phyloP scores from a whole-genome alignment of 2,113 vertebrate species.

The Tretioscincus oriximinensis region DNA sequence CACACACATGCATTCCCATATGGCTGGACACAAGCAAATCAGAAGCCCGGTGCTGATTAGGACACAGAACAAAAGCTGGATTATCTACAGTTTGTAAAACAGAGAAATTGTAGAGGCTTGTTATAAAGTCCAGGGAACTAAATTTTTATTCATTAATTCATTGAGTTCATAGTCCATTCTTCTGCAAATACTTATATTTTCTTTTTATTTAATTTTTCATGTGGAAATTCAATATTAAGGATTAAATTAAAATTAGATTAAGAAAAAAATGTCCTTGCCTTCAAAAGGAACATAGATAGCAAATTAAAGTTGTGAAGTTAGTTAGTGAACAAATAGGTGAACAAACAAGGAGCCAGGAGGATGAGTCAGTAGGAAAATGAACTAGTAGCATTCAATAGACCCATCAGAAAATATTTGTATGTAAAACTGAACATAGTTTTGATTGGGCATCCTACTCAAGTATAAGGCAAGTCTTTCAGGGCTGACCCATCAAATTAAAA shows the following conservation, averaged over 20 bases:
- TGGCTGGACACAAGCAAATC: conserved; percentile 53
- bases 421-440: no score
- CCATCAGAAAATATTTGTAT: no score
- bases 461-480: no score
- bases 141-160: background rate
- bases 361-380: no score
- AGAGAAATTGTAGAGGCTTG: conserved; percentile 11
- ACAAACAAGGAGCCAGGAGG: no score
- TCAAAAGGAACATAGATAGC: background rate
- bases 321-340: no score
- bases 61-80: conserved; percentile 31
- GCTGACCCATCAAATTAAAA: no score
- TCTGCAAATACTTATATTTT: background rate
- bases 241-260: background rate
- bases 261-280: background rate
- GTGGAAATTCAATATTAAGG: background rate
- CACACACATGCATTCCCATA: conserved; percentile 53
- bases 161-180: background rate
- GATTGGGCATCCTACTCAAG: no score
- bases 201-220: background rate
- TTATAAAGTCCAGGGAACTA: background rate
- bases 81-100: conserved; percentile 34
- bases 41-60: background rate
- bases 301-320: background rate
- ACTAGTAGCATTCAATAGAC: no score